These are phyloP conservation scores for Ligdia adustata DNA, from an alignment of 2,888 invertebrate genomes.

Conservation along the genomic window DNA sequence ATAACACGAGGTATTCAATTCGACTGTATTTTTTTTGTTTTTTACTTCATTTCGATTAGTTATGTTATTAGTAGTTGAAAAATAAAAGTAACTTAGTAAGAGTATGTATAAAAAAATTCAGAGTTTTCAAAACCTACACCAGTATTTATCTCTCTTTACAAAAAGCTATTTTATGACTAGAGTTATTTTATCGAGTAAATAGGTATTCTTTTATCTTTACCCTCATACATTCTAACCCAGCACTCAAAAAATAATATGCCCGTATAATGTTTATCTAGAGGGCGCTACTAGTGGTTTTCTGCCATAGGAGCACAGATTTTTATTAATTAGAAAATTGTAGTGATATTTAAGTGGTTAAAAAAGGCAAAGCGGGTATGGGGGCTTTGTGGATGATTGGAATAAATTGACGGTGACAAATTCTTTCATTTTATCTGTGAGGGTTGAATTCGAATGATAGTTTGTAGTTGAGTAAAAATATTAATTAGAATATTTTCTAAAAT, in stretches of 20 bases:
- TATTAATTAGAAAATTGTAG: constrained; percentile 47
- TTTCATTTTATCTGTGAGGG: constrained; percentile 7
- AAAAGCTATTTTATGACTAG: too few species aligned
- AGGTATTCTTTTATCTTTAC: constrained; percentile 28
- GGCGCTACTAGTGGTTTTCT: constrained; percentile 32
- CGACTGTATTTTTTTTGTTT: too few species aligned
- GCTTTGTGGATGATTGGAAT: constrained; percentile 27
- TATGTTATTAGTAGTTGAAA: too few species aligned
- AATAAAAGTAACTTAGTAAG: too few species aligned
- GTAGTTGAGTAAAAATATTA: too few species aligned
- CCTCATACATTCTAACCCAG: constrained; percentile 39
- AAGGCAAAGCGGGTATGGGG: constrained; percentile 23
- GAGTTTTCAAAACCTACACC: too few species aligned
- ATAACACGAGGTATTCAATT: too few species aligned
- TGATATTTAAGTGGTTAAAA: constrained; percentile 13
- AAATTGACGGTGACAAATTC: constrained; percentile 23
- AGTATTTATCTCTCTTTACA: too few species aligned
- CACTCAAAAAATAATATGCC: constrained; percentile 42
- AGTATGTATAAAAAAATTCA: too few species aligned
- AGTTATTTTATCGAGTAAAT: constrained; percentile 6
- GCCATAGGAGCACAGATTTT: constrained; percentile 42
- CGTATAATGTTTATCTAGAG: constrained; percentile 40
- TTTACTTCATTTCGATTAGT: too few species aligned
- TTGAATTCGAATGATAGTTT: too few species aligned
- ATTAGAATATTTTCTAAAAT: too few species aligned